phyloP scores from a whole-genome alignment of 2,797 vertebrate genomes.

The Muscicapa striata region DNA sequence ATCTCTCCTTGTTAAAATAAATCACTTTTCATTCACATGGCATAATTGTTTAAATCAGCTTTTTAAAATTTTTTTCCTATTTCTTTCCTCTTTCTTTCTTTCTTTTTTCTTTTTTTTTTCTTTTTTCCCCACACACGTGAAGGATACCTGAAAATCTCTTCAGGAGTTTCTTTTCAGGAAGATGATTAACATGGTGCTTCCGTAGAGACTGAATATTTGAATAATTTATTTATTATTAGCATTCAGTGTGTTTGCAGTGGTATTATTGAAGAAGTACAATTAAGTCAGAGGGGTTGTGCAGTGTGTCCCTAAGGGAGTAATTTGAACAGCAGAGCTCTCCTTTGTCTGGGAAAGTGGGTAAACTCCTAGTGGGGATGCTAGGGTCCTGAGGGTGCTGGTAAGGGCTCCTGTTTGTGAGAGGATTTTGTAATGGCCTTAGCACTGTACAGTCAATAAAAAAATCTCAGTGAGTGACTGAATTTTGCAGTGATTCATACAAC shows the following conservation, averaged over 20 bases:
- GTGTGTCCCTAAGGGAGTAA: background rate
- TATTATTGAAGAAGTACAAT: constrained; percentile 39
- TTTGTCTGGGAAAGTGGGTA: constrained; percentile 24
- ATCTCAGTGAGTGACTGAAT: background rate
- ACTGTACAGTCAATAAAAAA: background rate
- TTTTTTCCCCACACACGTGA: rapidly evolving
- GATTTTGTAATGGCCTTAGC: background rate
- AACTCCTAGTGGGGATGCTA: background rate
- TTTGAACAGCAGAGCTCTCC: constrained; percentile 36
- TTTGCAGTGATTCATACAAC: background rate
- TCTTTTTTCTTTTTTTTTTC: rapidly evolving
- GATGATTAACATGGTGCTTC: constrained; percentile 1
- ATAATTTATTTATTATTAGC: constrained; percentile 63
- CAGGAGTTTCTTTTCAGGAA: constrained; percentile 40
- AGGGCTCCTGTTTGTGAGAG: background rate
- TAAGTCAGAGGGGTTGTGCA: constrained; percentile 3
- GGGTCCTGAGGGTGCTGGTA: background rate
- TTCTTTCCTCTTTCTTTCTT: no score
- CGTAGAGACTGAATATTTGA: constrained; percentile 15
- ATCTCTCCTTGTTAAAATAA: background rate
- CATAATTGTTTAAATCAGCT: background rate
- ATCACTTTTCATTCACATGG: background rate
- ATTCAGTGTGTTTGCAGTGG: constrained; percentile 35
- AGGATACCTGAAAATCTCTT: constrained; percentile 13
- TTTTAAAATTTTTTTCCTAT: background rate